Percentiles rank a stretch among this genome's conserved stretches.
Evolutionary conservation across 2,888 invertebrate species (phyloP).

Genomic region (Cheilosia vernalis): DNA sequence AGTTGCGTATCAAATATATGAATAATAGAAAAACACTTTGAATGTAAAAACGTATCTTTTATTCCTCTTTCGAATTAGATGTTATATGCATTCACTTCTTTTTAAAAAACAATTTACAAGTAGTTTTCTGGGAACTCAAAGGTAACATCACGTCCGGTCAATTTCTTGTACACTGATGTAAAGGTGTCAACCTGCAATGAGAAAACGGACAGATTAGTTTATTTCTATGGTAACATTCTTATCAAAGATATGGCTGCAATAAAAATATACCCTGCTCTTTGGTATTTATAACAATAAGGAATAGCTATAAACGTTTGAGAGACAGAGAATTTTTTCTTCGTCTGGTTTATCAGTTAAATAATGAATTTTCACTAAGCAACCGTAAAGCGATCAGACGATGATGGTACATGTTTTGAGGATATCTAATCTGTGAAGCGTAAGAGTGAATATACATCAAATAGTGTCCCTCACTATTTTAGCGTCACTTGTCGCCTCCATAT

Average conservation of each 20-base stretch:
- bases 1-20: neutral
- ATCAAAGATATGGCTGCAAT: no score
- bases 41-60: conserved; percentile 63
- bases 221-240: neutral
- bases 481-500: neutral
- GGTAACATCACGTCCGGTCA: conserved; percentile 98
- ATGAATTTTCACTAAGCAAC: conserved; percentile 38
- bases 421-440: no score
- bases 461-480: conserved; percentile 1
- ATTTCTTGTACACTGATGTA: conserved; percentile 98
- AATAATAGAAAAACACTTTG: conserved; percentile 1
- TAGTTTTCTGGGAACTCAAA: conserved; percentile 99
- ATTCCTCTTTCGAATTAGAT: conserved; percentile 63
- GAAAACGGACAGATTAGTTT: neutral
- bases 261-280: conserved; percentile 12
- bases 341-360: conserved; percentile 58
- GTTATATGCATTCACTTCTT: conserved; percentile 49
- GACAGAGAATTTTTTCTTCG: conserved; percentile 39
- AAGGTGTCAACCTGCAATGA: conserved; percentile 96
- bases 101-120: conserved; percentile 85
- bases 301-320: conserved; percentile 16
- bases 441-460: no score
- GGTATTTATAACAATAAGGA: conserved; percentile 7
- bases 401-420: no score
- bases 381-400: conserved; percentile 66